Evolutionary conservation across 2,888 invertebrate species (phyloP).

Genomic region (Oxystoma pomonae): DNA sequence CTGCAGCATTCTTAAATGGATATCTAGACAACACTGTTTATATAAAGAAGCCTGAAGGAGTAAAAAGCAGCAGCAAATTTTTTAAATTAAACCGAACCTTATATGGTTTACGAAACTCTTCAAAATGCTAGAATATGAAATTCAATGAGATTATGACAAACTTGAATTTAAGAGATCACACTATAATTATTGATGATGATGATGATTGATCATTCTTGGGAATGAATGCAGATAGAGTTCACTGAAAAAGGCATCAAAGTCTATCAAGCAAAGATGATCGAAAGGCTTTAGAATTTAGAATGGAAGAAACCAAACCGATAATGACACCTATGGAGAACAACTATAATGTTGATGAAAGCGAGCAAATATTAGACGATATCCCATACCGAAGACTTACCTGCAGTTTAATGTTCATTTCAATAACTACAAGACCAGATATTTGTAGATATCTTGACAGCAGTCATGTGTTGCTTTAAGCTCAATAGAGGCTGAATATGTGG

Average conservation of each 20-base stretch:
- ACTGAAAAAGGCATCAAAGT: background rate
- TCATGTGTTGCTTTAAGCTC: background rate
- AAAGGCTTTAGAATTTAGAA: background rate
- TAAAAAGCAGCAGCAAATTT: constrained; percentile 11
- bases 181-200: constrained; percentile 17
- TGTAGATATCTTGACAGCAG: background rate
- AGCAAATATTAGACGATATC: background rate
- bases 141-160: constrained; percentile 18
- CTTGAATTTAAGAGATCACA: constrained; percentile 21
- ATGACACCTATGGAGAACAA: background rate
- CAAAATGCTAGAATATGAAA: constrained; percentile 21
- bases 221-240: background rate
- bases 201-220: background rate
- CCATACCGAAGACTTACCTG: background rate
- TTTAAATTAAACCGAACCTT: constrained; percentile 27
- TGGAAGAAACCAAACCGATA: background rate
- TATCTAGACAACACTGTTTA: constrained; percentile 14
- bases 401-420: background rate
- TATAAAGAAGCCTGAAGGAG: constrained; percentile 22
- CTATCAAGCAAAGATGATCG: background rate
- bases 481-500: background rate
- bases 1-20: constrained; percentile 14
- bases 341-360: background rate
- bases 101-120: constrained; percentile 25
- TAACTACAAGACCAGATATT: background rate